Evolutionary conservation across 2,888 invertebrate genomes (phyloP), one percentile per base, ranked within the genome.

Genomic region (Cephus nigrinus): DNA sequence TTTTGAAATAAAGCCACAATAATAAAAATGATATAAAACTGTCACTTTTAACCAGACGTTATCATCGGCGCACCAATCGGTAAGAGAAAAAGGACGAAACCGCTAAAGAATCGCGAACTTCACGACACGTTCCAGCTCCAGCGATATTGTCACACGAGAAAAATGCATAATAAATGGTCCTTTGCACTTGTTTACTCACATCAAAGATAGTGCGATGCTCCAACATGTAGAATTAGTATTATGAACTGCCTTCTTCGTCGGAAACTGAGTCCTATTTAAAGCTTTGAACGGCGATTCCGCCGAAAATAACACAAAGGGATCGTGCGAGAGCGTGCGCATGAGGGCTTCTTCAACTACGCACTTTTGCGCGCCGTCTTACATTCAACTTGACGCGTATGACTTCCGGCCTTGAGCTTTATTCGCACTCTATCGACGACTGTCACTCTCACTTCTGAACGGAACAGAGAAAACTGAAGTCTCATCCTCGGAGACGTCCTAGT

Each of bases 301-400:
- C 90, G 87, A 91, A 91, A 91, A 91, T 91, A 91, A 91, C 91
- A 90, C 91, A 91, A 91, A 90, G 91, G 86, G 88, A 88, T 86
- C 85, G 85, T 82, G 84, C 84, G 84, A 80, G 86, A 85, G 87
- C 81, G 84, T 87, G 88, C 87, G 89, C 87, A 84, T 78, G 75
- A 68, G 76, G 34, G 69, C 74, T 73, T 75, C 76, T 34, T 40
- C 35, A 82, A 82, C 82, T 82, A 81, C 83, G 84, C 84, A 84
- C 83, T 81, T 82, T 80, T 80, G 55, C 77, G 75, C 72, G 75
- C 75, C 69, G 75, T 72, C 34, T 35, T 34, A 33, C 68, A 55
- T 71, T 72, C 72, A 33, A 30, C 11, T 75, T 35, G 32, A 71
- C 69, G 75, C 55, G 30, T 36, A 36, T 30, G 36, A 32, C 30